phyloP scores from a whole-genome alignment of 1,140 invertebrate genomes.

The Pogonus chalceus region DNA sequence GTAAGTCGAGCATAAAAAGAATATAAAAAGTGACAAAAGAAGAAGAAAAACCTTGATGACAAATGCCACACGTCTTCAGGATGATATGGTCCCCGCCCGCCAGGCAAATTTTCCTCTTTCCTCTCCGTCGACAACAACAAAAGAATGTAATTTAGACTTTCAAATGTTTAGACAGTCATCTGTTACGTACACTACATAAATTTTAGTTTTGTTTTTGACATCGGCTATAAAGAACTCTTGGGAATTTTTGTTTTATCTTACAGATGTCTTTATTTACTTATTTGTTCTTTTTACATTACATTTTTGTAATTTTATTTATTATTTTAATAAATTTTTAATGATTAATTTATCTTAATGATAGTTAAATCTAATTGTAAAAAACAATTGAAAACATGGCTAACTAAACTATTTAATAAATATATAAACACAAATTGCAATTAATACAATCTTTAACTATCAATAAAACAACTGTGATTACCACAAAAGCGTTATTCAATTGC shows the following conservation, averaged over 20 bases:
- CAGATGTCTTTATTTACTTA: neutral
- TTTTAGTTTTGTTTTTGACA: conserved; percentile 6
- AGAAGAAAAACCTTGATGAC: neutral
- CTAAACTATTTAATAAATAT: no score
- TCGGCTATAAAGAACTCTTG: neutral
- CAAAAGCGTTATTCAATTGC: no score
- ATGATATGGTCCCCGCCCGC: no score
- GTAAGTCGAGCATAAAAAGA: neutral
- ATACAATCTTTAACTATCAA: no score
- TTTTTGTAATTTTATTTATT: neutral
- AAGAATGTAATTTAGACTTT: conserved; percentile 2
- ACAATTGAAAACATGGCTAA: no score
- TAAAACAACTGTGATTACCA: no score
- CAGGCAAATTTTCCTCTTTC: neutral
- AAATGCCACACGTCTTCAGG: neutral
- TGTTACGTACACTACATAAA: conserved; percentile 6
- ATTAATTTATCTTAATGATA: neutral
- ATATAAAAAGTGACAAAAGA: neutral
- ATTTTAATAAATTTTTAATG: neutral
- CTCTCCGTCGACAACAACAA: neutral
- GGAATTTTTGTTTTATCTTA: neutral
- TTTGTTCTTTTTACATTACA: neutral
- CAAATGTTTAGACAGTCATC: conserved; percentile 6
- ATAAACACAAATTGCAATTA: no score
- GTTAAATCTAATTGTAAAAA: neutral